A percentile compares a stretch with the other conserved stretches of the same genome.
These are phyloP conservation scores for Tetraodon nigroviridis DNA, from an alignment of 2,113 vertebrate genomes.

Conservation along the genomic window DNA sequence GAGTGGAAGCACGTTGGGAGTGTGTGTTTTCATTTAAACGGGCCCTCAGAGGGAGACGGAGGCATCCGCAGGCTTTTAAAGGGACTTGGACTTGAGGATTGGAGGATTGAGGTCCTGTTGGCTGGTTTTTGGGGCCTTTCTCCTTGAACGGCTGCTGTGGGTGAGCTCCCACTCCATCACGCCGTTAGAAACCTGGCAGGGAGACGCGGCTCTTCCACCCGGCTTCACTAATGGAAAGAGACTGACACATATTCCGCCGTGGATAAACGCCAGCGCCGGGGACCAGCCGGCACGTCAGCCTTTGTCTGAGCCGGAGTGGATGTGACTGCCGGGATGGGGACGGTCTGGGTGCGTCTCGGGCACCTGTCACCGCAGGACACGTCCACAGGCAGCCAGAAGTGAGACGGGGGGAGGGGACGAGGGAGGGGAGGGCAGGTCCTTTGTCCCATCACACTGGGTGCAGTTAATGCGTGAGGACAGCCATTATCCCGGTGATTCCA, in stretches of 20 bases:
- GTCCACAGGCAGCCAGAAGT: conserved; percentile 29
- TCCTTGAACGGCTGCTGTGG: not conserved
- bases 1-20: not conserved
- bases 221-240: conserved; percentile 51
- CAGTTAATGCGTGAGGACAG: conserved; percentile 16
- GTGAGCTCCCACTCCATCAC: conserved; percentile 12
- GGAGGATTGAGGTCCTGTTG: not conserved
- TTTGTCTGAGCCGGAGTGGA: conserved; percentile 60
- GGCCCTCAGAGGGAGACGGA: too few species aligned
- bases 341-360: conserved; percentile 44
- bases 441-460: conserved; percentile 14
- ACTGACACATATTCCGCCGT: conserved; percentile 45
- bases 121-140: not conserved
- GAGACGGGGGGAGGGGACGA: not conserved
- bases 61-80: too few species aligned
- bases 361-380: conserved; percentile 48
- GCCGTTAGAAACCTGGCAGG: conserved; percentile 24
- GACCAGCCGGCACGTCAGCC: conserved; percentile 50
- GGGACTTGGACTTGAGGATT: not conserved
- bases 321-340: conserved; percentile 62
- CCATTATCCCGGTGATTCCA: conserved; percentile 27
- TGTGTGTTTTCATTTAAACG: not conserved
- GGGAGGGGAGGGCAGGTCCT: conserved; percentile 2
- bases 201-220: conserved; percentile 27
- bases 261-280: conserved; percentile 44